A percentile compares a stretch with the other conserved stretches of the same genome.
Evolutionary conservation across 1,140 invertebrate genomes (phyloP).

Genomic region (Bombyx mori): ASM3026992v2 NC_085132.1:2659001-2659500

Average conservation of each 20-base stretch:
- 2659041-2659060: conserved; percentile 62
- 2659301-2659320: conserved; percentile 9
- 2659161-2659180: conserved; percentile 61
- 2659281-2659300: conserved; percentile 28
- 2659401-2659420: background rate
- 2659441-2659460: too few relatives aligned
- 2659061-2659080: conserved; percentile 46
- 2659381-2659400: background rate
- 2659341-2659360: too few relatives aligned
- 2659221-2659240: conserved; percentile 69
- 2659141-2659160: conserved; percentile 71
- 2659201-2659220: conserved; percentile 71
- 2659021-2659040: conserved; percentile 67
- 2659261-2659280: conserved; percentile 71
- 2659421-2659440: background rate
- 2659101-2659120: conserved; percentile 39
- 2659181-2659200: conserved; percentile 39
- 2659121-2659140: conserved; percentile 71
- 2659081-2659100: conserved; percentile 35
- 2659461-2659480: too few relatives aligned
- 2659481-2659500: background rate
- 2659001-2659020: conserved; percentile 64
- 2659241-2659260: conserved; percentile 52
- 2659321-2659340: too few relatives aligned
- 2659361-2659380: too few relatives aligned